Base-by-base conservation (phyloP, 2,888 invertebrate species). In the Synergus gifuensis region DNA sequence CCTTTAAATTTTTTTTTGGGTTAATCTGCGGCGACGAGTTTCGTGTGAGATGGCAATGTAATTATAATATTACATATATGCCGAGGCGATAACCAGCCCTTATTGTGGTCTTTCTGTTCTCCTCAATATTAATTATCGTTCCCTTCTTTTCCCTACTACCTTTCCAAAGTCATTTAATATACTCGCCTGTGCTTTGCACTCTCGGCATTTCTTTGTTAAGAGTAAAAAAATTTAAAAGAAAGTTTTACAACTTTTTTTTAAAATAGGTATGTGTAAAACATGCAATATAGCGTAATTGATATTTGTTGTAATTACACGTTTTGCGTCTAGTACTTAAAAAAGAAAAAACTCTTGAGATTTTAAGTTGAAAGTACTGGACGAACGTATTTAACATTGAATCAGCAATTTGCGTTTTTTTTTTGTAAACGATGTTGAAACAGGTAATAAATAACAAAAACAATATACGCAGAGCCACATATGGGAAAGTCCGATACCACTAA, bases 401-500 rank as follows among this genome's bases (percentile, higher is more conserved):
- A 62, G 62, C 7, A 22, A 60, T 62, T 62, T 62, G 22, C 28
- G 22, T 62, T 62, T 28, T 18, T 22, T 18, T 28, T 28, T 62
- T 5, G 1, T 7, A 62, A 62, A 12, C 5, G 22, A 28, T 22
- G 28, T 62, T 62, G 14, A 28, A 62, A 62, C 12, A 62, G 28
- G 28, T 62, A 28, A 18, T 62, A 28, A 62, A 28, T 62, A 58
- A 58, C 18, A 58, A 18, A 58, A 58, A 58, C 58, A 28, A 62
- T 62, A 62, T 28, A 28, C 62, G 62, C 14, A 18, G 14, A 28
- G 28, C 58, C 58, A 2, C 62, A 73, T 54, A 73, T 73, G 73
- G 73, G 54, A 73, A 73, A 58, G 54, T 73, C 54, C 54, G 73
- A 73, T 73, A 73, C 36, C 73, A 73, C 73, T 73, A 73, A 73